Evolutionary conservation across 2,797 vertebrate species (phyloP).

Genomic region (Anabacerthia variegaticeps): DNA sequence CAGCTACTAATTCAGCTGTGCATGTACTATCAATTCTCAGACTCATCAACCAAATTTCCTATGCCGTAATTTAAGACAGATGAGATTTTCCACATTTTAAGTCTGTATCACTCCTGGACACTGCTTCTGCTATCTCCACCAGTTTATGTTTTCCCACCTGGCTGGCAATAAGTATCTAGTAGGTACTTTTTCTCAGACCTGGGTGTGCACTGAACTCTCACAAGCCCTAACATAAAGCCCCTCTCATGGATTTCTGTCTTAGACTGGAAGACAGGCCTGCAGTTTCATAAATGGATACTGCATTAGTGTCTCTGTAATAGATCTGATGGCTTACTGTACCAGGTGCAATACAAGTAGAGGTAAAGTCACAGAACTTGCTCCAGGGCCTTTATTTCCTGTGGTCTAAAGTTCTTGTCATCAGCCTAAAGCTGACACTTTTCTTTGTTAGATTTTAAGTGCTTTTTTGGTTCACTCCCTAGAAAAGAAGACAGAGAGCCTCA

Average conservation of each 20-base stretch:
- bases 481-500: background rate
- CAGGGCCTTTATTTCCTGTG: background rate
- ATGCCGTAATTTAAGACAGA: rapidly evolving
- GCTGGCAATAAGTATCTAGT: background rate
- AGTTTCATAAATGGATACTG: background rate
- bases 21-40: background rate
- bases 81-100: background rate
- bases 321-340: background rate
- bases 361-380: background rate
- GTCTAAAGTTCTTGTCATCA: background rate
- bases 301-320: background rate
- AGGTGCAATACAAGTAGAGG: background rate
- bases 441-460: background rate
- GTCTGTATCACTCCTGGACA: background rate
- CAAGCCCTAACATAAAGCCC: background rate
- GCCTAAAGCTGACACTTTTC: background rate
- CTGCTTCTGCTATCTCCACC: background rate
- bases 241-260: background rate
- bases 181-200: background rate
- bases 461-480: background rate
- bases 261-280: background rate
- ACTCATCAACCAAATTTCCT: background rate
- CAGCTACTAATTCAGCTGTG: background rate
- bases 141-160: background rate
- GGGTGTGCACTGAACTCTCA: background rate